Evolutionary conservation across 2,797 vertebrate species (phyloP), one percentile per base, ranked within the genome.

Genomic region (Podargus strigoides): DNA sequence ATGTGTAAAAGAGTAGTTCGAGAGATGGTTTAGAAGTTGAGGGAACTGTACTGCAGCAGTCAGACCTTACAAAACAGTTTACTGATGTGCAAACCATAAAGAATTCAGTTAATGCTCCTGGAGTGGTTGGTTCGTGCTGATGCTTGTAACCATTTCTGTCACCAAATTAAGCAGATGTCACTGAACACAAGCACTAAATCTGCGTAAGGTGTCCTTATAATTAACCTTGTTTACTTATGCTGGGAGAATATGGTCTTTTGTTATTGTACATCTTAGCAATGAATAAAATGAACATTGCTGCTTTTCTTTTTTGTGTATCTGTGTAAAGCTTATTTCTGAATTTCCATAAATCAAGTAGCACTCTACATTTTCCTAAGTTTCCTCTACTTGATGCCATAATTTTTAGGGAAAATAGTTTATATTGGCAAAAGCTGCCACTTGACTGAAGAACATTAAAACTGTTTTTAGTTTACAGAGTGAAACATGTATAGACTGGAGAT

Each of bases 101-200:
- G 90, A 93, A 91, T 75, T 76, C 50, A 85, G 85, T 81, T 86
- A 77, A 60, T 86, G 59, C 67, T 95, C 36, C 81, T 78, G 66
- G 66, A 79, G 59, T 36, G 55, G 24, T 69, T 91, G 60, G 41
- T 95, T 94, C 2, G 2, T 86, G 80, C 67, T 67, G 79, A 81
- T 83, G 82, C 85, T 88, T 91, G 60, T 91, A 93, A 96, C 93
- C 83, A 58, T 93, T 95, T 95, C 88, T 91, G 89, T 94, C 80
- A 82, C 91, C 86, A 90, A 88, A 90, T 94, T 91, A 91, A 90
- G 74, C 87, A 94, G 87, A 69, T 91, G 95, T 92, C 41, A 26
- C 58, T 21, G 74, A 83, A 82, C 83, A 32, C 19, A 67, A 94
- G 56, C 70, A 59, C 42, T 81, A 64, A 76, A 76, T 91, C 83